A percentile compares a stretch with the other conserved stretches of the same genome.
phyloP scores from a whole-genome alignment of 2,888 invertebrate genomes.

The Lochmaea crataegi region DNA sequence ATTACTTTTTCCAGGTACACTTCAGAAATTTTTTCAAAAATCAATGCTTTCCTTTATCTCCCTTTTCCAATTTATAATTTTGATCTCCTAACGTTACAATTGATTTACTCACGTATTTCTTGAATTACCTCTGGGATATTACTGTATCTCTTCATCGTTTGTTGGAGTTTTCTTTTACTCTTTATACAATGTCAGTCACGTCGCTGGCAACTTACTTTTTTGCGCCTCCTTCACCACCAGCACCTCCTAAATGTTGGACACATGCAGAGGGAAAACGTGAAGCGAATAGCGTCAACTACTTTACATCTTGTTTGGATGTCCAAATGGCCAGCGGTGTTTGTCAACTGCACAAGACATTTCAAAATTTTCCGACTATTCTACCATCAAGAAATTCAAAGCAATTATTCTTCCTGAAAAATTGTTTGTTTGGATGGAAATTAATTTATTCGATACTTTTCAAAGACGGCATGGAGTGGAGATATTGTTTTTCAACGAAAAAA shows the following conservation, averaged over 20 bases:
- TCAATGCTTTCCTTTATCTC: not conserved
- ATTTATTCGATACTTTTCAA: too few relatives aligned
- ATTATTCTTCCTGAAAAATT: too few relatives aligned
- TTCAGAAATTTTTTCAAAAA: not conserved
- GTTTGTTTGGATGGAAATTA: too few relatives aligned
- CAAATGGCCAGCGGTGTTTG: constrained; percentile 1
- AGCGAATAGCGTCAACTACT: constrained; percentile 43
- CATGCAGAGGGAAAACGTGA: constrained; percentile 48
- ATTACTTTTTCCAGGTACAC: too few relatives aligned
- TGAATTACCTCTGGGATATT: constrained; percentile 26
- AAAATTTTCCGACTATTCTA: not conserved
- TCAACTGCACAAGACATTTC: not conserved
- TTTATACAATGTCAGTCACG: constrained; percentile 26
- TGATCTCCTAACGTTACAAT: constrained; percentile 14
- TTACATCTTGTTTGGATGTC: constrained; percentile 45
- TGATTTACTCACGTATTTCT: constrained; percentile 30
- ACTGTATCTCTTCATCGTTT: constrained; percentile 27
- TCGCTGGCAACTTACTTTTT: constrained; percentile 16
- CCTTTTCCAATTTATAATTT: constrained; percentile 12
- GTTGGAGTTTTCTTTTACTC: constrained; percentile 16
- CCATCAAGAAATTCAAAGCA: too few relatives aligned
- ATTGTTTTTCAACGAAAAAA: too few relatives aligned
- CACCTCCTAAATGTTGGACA: constrained; percentile 47
- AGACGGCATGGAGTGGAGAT: too few relatives aligned
- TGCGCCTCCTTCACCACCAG: constrained; percentile 11